These are phyloP conservation scores for Callocephalon fimbriatum DNA, from an alignment of 2,113 vertebrate species.

Conservation along the genomic window DNA sequence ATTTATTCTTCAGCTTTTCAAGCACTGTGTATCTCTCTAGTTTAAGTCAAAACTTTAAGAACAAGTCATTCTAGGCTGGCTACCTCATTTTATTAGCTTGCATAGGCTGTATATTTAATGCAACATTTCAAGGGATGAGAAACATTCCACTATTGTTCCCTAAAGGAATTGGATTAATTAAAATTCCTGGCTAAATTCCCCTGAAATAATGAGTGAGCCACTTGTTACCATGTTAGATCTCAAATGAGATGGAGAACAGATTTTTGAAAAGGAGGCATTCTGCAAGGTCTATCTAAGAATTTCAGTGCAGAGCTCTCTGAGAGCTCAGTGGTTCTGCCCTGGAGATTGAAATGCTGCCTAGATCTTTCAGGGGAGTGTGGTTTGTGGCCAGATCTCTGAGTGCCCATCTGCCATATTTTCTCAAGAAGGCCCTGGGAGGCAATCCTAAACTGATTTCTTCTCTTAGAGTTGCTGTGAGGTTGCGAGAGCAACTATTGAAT, in stretches of 20 bases:
- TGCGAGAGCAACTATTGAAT: not conserved
- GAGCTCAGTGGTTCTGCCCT: not conserved
- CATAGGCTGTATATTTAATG: not conserved
- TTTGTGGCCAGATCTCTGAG: constrained; percentile 10
- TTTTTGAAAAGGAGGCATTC: constrained; percentile 11
- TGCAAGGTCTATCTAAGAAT: constrained; percentile 25
- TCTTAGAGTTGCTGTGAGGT: not conserved
- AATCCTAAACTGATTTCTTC: not conserved
- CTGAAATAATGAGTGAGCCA: not conserved
- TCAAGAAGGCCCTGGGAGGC: not conserved
- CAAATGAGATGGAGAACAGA: constrained; percentile 17
- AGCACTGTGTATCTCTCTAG: not conserved
- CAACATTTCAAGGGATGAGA: not conserved
- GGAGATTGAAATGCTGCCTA: constrained; percentile 5
- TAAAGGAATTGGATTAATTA: not conserved
- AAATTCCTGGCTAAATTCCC: constrained; percentile 29
- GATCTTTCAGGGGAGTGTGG: not conserved
- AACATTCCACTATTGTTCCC: not conserved
- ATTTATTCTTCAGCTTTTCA: not conserved
- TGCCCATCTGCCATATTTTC: not conserved
- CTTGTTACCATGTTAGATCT: not conserved
- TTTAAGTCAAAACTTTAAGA: not conserved
- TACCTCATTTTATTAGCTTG: not conserved
- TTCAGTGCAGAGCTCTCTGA: not conserved
- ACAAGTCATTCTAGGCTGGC: not conserved